Evolutionary conservation across 1,140 invertebrate genomes (phyloP), one percentile per base, ranked within the genome.

Genomic region (Rhagoletis zephyria): DNA sequence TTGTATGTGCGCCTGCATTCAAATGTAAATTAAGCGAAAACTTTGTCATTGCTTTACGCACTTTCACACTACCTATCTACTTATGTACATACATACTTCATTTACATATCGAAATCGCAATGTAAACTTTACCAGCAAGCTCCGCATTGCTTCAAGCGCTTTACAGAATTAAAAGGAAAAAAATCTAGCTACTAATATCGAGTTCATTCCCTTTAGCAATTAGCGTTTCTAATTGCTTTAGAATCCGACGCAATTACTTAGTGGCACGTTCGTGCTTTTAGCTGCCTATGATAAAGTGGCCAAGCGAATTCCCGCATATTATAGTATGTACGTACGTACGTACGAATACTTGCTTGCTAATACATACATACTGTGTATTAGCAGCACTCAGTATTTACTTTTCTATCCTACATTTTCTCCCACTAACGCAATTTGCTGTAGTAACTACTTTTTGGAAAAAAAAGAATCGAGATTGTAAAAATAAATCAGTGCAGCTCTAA

Each of bases 181-280:
- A 67, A 67, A 51, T 19, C 12, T 19, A 77, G 7, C 42, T 1
- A 45, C n/a, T 16, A 51, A 4, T 77, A 48, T 77, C 30, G 5
- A 5, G 12, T 48, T 16, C 30, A 51, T 51, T 77, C 70, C 12
- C 70, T 77, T 48, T 48, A 77, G 45, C 70, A 77, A 77, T 45
- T 77, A 77, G 70, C 70, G 70, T 30, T 77, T 77, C 70, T 77
- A 77, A 77, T 77, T 77, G 70, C 70, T 77, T 77, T 77, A 77
- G 40, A 77, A 77, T 77, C 70, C 70, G 70, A 40, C 45, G 70
- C 42, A 51, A 77, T 77, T 77, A 77, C 70, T 77, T 77, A 12
- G 70, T 48, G 45, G 70, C 70, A 77, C 70, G 70, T 77, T 48
- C 70, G 42, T 48, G 70, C 70, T 16, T 51, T 77, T 77, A 77